phyloP scores from a whole-genome alignment of 2,888 invertebrate genomes.

The Ypsolopha sequella region DNA sequence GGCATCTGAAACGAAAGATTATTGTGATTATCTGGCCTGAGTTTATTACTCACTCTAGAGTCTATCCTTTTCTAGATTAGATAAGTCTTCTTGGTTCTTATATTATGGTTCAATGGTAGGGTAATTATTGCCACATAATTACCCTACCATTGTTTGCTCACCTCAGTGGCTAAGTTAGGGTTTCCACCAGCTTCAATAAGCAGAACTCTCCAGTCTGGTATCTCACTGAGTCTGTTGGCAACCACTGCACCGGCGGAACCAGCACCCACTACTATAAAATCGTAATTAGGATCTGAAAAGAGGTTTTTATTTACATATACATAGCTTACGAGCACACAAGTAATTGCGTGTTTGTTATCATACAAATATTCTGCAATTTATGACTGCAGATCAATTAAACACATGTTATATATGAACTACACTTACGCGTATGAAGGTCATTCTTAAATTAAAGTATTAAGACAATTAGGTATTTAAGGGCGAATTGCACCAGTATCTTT shows the following conservation, averaged over 20 bases:
- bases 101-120: no score
- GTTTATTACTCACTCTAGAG: not conserved
- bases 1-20: not conserved
- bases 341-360: not conserved
- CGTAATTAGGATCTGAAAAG: slow-evolving; percentile 37
- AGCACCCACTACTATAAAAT: slow-evolving; percentile 65
- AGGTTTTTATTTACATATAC: slow-evolving; percentile 12
- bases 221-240: slow-evolving; percentile 60
- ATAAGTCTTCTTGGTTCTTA: not conserved
- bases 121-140: no score
- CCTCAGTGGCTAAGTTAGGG: slow-evolving; percentile 52
- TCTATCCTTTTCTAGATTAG: not conserved
- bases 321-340: not conserved
- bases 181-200: slow-evolving; percentile 64
- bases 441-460: no score
- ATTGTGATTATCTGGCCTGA: not conserved
- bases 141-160: not conserved
- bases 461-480: not conserved
- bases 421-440: no score
- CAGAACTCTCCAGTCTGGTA: slow-evolving; percentile 53
- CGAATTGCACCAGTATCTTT: no score
- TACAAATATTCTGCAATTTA: no score
- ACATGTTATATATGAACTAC: no score
- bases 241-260: slow-evolving; percentile 69
- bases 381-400: no score